phyloP scores from a whole-genome alignment of 2,888 invertebrate genomes.

The Trisateles emortualis region DNA sequence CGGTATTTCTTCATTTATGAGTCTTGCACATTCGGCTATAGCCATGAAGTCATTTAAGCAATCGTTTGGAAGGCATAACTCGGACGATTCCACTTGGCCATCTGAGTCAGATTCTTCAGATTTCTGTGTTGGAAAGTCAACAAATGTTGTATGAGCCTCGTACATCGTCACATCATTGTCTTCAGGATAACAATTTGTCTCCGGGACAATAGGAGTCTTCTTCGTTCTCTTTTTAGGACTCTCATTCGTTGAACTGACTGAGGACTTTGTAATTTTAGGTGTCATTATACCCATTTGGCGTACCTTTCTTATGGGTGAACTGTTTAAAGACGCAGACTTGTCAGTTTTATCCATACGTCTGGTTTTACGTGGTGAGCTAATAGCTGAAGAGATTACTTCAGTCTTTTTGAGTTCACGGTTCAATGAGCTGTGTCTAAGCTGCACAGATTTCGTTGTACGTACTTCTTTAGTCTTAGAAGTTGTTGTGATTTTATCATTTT shows the following conservation, averaged over 20 bases:
- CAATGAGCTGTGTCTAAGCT: constrained; percentile 76
- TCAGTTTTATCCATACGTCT: constrained; percentile 79
- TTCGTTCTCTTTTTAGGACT: constrained; percentile 77
- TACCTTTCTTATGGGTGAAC: constrained; percentile 82
- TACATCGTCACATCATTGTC: constrained; percentile 84
- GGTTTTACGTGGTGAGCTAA: constrained; percentile 80
- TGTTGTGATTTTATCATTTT: constrained; percentile 70
- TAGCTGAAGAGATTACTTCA: constrained; percentile 69
- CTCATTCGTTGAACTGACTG: constrained; percentile 73
- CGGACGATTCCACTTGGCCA: constrained; percentile 74
- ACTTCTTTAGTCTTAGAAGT: constrained; percentile 72
- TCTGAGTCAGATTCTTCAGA: constrained; percentile 81
- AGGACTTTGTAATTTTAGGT: constrained; percentile 59
- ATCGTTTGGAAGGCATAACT: constrained; percentile 78
- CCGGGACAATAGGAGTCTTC: constrained; percentile 64
- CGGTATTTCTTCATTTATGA: constrained; percentile 65
- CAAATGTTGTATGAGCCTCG: constrained; percentile 77
- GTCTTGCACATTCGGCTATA: constrained; percentile 71
- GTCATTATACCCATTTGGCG: constrained; percentile 74
- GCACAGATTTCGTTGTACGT: constrained; percentile 70
- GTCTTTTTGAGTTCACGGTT: constrained; percentile 74
- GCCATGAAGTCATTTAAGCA: constrained; percentile 81
- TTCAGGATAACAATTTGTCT: constrained; percentile 61
- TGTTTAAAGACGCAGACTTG: constrained; percentile 79
- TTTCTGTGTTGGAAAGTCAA: constrained; percentile 71